Evolutionary conservation across 2,113 vertebrate species (phyloP).

Genomic region (Riparia riparia): DNA sequence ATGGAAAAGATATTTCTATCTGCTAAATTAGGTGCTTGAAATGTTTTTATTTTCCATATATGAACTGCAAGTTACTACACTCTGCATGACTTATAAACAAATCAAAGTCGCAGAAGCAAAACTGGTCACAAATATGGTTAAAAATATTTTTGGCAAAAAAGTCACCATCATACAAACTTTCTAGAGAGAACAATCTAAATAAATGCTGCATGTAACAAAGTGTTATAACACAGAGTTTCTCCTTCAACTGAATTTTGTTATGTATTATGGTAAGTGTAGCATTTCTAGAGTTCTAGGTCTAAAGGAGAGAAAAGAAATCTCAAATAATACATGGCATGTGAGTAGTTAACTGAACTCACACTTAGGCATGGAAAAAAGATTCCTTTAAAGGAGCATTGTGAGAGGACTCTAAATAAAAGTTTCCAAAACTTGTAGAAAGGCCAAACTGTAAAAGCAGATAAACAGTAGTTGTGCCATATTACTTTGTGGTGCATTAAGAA

Average conservation of each 20-base stretch:
- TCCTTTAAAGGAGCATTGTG: not conserved
- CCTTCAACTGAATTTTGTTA: not conserved
- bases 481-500: not conserved
- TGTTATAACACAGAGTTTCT: not conserved
- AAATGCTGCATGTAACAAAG: not conserved
- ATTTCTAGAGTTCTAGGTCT: not conserved
- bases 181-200: not conserved
- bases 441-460: not conserved
- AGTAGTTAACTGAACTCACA: not conserved
- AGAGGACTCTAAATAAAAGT: not conserved
- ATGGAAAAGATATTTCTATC: not conserved
- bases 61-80: not conserved
- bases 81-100: not conserved
- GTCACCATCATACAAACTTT: not conserved
- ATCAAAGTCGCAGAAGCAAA: not conserved
- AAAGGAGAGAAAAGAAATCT: not conserved
- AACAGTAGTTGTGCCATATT: not conserved
- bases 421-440: not conserved
- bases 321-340: not conserved
- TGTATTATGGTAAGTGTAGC: fast-evolving
- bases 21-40: not conserved
- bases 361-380: not conserved
- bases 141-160: not conserved
- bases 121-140: not conserved
- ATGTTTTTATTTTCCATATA: not conserved